Conservation (phyloP, 2,113 vertebrate species). For the Ophiodon elongatus region DNA sequence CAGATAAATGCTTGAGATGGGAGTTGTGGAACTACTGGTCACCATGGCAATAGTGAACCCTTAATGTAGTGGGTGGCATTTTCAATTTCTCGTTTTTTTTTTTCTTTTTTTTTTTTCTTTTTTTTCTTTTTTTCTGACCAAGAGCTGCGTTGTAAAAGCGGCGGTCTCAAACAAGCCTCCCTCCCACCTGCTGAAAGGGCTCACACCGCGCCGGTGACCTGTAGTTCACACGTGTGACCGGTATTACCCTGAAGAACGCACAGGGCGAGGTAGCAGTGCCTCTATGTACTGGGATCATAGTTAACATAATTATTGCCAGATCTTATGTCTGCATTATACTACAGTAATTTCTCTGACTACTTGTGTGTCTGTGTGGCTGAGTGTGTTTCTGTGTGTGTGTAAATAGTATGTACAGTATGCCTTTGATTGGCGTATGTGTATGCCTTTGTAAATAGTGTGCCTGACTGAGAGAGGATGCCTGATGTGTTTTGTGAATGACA, state of each 20-base stretch:
- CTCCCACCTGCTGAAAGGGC: conserved; percentile 37
- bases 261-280: conserved; percentile 70
- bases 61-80: conserved; percentile 70
- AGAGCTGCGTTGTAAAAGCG: conserved; percentile 33
- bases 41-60: conserved; percentile 73
- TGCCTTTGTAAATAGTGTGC: conserved; percentile 80
- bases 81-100: conserved; percentile 27
- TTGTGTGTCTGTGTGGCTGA: conserved; percentile 49
- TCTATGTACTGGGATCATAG: conserved; percentile 64
- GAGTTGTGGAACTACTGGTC: conserved; percentile 68
- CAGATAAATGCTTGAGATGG: conserved; percentile 67
- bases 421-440: conserved; percentile 69
- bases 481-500: conserved; percentile 52
- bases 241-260: conserved; percentile 26
- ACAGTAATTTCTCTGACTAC: conserved; percentile 77
- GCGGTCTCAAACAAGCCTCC: conserved; percentile 33
- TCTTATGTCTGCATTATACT: conserved; percentile 68
- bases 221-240: conserved; percentile 8
- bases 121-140: conserved; percentile 4
- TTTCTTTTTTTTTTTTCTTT: neutral
- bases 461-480: conserved; percentile 62
- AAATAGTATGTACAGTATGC: conserved; percentile 80
- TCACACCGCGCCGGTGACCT: conserved; percentile 38
- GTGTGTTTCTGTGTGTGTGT: conserved; percentile 65
- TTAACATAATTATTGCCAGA: conserved; percentile 62